These are phyloP conservation scores for Pseudopodoces humilis DNA, from an alignment of 2,113 vertebrate species.

Conservation along the genomic window DNA sequence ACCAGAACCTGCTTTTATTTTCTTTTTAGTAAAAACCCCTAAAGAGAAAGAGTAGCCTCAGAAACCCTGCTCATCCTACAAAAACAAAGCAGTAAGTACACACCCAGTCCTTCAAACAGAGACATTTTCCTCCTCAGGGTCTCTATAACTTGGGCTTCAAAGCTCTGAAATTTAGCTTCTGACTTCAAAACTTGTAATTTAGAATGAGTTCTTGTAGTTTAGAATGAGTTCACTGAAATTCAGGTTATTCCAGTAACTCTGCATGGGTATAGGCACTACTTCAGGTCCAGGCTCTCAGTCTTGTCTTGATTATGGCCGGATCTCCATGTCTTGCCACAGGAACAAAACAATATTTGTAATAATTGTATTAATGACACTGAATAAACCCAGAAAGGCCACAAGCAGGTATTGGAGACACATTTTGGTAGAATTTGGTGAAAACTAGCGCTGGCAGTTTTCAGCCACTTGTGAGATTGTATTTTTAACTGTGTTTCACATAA, in stretches of 20 bases:
- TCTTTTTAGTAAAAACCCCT: background rate
- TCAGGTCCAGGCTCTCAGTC: background rate
- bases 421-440: background rate
- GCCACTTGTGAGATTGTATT: background rate
- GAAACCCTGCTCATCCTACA: background rate
- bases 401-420: fast-evolving
- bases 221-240: background rate
- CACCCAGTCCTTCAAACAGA: background rate
- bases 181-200: background rate
- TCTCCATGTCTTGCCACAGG: no score
- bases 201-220: background rate
- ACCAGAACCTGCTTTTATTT: background rate
- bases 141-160: background rate
- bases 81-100: background rate
- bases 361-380: background rate
- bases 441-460: background rate
- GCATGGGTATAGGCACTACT: fast-evolving
- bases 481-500: background rate
- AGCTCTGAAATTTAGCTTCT: background rate
- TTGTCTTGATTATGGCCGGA: no score
- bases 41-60: background rate
- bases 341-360: background rate
- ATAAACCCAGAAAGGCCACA: background rate
- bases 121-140: background rate
- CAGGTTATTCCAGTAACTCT: background rate